Evolutionary conservation across 2,113 vertebrate genomes (phyloP).

Genomic region (Haemorhous mexicanus): DNA sequence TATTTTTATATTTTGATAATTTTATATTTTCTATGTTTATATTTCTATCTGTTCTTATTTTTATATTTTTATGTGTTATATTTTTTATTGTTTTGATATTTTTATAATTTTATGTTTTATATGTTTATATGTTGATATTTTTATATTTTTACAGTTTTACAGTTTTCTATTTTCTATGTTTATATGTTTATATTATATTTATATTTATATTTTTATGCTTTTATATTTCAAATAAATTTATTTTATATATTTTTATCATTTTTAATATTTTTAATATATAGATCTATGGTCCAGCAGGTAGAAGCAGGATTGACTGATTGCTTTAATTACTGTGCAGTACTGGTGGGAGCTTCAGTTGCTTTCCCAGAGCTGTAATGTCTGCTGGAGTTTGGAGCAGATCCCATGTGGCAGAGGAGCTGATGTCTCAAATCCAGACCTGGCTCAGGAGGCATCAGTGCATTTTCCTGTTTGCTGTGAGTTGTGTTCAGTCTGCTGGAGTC

Average conservation of each 20-base stretch:
- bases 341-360: background rate
- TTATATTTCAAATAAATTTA: background rate
- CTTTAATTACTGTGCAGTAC: background rate
- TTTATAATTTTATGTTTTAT: background rate
- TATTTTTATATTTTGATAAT: no score
- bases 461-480: accelerated
- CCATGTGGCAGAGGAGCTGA: background rate
- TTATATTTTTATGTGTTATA: background rate
- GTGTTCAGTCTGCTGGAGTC: background rate
- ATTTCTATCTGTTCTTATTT: background rate
- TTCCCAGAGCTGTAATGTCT: background rate
- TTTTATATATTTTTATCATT: background rate
- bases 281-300: accelerated
- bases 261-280: background rate
- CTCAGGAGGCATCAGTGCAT: background rate
- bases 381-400: background rate
- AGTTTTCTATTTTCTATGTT: no score
- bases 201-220: background rate
- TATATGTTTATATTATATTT: no score
- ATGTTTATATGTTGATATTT: no score
- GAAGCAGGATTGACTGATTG: background rate
- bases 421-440: background rate
- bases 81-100: no score
- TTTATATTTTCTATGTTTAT: no score
- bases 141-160: background rate